Base-by-base conservation (phyloP, 2,113 vertebrate species). In the Henicopernis longicauda region DNA sequence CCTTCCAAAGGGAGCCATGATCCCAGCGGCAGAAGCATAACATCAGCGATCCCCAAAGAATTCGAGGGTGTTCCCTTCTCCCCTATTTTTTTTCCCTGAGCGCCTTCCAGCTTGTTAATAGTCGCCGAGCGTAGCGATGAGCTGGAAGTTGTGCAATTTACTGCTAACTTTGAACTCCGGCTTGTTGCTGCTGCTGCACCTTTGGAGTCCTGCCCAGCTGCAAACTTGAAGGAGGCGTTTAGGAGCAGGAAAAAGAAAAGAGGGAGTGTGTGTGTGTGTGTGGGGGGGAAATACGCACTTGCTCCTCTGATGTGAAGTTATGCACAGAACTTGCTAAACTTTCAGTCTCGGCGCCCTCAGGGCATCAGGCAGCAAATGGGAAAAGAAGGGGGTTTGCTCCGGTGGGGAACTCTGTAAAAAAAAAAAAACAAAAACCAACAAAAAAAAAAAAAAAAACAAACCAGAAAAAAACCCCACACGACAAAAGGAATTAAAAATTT, bases 1-100 rank as follows among this genome's bases (percentile, higher is more conserved):
- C 97, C 98, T 99, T 89, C 99, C 99, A 94, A 99, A 99, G 76
- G 99, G 99, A 97, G 99, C 99, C 99, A 99, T 99, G 96, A 90
- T 97, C 78, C 91, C 78, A 54, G 84, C 47, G 34, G 76, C 77
- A n/a, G 31, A 88, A 76, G 72, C 96, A 95, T 90, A 93, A 71
- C 95, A 85, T 95, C 90, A 73, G 79, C 45, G 78, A 89, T 86
- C 84, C 91, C 72, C 18, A 79, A 90, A 77, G 25, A 84, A 81
- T 92, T 90, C 80, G 61, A 91, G 87, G 69, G 88, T 90, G 93
- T 96, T 94, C 82, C 97, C 69, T 94, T 96, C 89, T 63, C 90
- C 94, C 96, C 66, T 94, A 47, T n/a, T 91, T 96, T 90, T 94
- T 82, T 81, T 47, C 79, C 71, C 82, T 69, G 77, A 87, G 87